A percentile compares a stretch with the other conserved stretches of the same genome.
phyloP scores from a whole-genome alignment of 2,888 invertebrate species.

The Scotopteryx bipunctaria region DNA sequence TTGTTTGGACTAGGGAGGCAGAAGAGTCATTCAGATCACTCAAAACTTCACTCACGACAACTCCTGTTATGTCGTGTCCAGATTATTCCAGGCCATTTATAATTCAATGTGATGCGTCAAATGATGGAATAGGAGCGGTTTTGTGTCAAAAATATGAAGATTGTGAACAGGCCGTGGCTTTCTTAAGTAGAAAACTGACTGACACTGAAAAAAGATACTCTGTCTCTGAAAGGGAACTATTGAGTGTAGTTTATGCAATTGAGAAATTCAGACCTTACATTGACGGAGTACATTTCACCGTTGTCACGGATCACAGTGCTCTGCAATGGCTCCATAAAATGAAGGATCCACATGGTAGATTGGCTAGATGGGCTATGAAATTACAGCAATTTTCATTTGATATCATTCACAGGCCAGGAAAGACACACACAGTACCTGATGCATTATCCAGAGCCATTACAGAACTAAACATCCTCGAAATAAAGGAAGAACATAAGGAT shows the following conservation, averaged over 20 bases:
- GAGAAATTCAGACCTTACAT: conserved; percentile 29
- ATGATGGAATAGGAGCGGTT: conserved; percentile 8
- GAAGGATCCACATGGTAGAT: conserved; percentile 21
- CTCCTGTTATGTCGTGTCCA: neutral
- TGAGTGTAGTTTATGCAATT: conserved; percentile 23
- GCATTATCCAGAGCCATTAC: neutral
- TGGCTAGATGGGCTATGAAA: conserved; percentile 28
- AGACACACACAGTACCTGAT: neutral
- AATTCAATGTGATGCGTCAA: neutral
- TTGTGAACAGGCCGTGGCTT: neutral
- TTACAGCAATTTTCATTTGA: conserved; percentile 16
- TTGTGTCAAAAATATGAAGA: neutral
- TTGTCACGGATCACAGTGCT: neutral
- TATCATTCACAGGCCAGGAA: neutral
- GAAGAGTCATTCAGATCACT: neutral
- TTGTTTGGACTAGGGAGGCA: neutral
- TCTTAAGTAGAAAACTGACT: neutral
- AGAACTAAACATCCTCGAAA: neutral
- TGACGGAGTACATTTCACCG: conserved; percentile 18
- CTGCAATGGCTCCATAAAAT: neutral
- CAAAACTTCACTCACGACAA: neutral
- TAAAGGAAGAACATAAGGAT: neutral
- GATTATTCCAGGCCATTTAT: neutral
- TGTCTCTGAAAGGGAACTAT: conserved; percentile 21
- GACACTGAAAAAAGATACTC: conserved; percentile 8